Base-by-base conservation (phyloP, 1,140 invertebrate species). In the Drosophila lacertosa region DNA sequence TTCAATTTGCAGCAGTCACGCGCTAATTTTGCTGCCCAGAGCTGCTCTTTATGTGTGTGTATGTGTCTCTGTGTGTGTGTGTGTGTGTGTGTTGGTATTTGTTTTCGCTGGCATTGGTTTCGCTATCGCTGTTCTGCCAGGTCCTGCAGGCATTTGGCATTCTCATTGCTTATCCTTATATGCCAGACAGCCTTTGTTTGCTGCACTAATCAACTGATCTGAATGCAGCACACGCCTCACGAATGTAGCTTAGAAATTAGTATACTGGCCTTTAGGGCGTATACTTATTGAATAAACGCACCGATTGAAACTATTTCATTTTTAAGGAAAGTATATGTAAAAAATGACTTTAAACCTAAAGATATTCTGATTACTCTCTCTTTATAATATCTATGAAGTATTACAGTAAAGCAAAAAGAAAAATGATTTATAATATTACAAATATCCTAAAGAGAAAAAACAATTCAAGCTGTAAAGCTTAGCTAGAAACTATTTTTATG, bases 1-100 rank as follows among this genome's bases (percentile, higher is more conserved):
- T 84, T 84, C 81, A 86, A 84, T 84, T 84, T 86, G 71, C 79
- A 37, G 79, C 60, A 75, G 65, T 58, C 51, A 47, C 65, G 66
- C 63, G 72, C 71, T 78, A 79, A 78, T 80, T 73, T 54, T 37
- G 55, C 74, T 29, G 67, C 53, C 47, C 74, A 55, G 53, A 71
- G 71, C 53, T 67, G 35, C 40, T 24, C 33, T 4, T 37, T 18
- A 15, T 15, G 10, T 57, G 33, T 33, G 3, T 42, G 18, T 37
- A 2, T 6, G 15, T 54, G 7, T 26, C 26, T 29, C 5, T 57
- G 24, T 15, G 44, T n/a, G 22, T 62, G 22, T 48, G 15, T 15
- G 11, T 44, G 16, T 50, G 35, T 1, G 42, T 11, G 26, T 44
- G 0, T 51, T 3, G 42, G n/a, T 45, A 5, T 47, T 18, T 24